Conservation (phyloP, 2,113 vertebrate species). For the Morone saxatilis region DNA sequence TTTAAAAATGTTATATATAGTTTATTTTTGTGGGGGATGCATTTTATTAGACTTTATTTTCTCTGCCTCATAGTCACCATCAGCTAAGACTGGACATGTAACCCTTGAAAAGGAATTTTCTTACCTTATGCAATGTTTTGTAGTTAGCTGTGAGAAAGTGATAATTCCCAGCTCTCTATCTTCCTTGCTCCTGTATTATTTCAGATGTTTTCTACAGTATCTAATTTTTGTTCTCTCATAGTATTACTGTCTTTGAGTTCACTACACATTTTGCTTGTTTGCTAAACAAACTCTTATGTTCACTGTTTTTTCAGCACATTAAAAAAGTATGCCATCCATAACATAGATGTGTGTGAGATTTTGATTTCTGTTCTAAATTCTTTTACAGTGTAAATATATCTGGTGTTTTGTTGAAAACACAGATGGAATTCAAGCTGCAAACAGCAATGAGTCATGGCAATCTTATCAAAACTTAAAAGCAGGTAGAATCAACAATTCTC, state of each 20-base stretch:
- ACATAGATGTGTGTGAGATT: constrained; percentile 52
- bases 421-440: background rate
- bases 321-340: constrained; percentile 92
- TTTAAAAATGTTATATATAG: constrained; percentile 92
- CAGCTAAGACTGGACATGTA: constrained; percentile 91
- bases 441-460: no score
- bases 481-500: no score
- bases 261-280: constrained; percentile 90
- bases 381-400: background rate
- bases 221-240: constrained; percentile 89
- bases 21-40: constrained; percentile 96
- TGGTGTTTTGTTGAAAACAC: background rate
- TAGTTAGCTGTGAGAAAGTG: constrained; percentile 86
- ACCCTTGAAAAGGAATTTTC: constrained; percentile 82
- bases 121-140: constrained; percentile 87
- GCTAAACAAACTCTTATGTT: constrained; percentile 87
- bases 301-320: constrained; percentile 94
- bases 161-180: constrained; percentile 75
- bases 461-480: no score
- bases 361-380: background rate
- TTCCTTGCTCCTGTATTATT: constrained; percentile 62
- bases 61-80: constrained; percentile 88
- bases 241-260: constrained; percentile 92
- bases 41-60: constrained; percentile 95
- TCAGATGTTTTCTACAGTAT: constrained; percentile 81